Evolutionary conservation across 2,888 invertebrate genomes (phyloP), one percentile per base, ranked within the genome.

Genomic region (Xestia c-nigrum): DNA sequence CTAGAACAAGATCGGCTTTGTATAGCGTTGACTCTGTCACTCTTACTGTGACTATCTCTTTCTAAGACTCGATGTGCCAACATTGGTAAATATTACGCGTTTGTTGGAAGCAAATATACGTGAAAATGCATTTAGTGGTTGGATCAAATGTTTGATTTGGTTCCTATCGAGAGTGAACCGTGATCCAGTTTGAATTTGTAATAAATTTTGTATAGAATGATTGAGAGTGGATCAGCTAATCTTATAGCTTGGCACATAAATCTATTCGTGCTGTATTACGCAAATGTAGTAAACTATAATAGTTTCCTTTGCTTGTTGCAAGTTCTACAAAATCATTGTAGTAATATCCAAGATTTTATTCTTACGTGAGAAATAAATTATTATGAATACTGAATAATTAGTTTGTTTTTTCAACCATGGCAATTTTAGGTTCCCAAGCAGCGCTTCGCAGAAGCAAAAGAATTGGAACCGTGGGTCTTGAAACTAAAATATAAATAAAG

Each of bases 331-430:
- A 38, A 73, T 55, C 65, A 78, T 74, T 72, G 71, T 66, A 72
- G 67, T 81, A 64, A 64, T 64, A 76, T 71, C 31, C 70, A 78
- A 74, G 55, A 85, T 76, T 52, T 65, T 76, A 87, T 87, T 78
- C 55, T 38, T 66, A 81, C 66, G 76, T 78, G 74, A 76, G 21
- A 67, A 86, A 83, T 87, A 81, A 85, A 83, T 83, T 77, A 85
- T 85, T 74, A 85, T 85, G 24, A 85, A 80, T 74, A 69, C 67
- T 31, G 31, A 31, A 31, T 31, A 70, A 21, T 46, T 21, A 46
- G 4, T 65, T 64, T 57, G 24, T 4, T 65, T 43, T 77, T 65
- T 64, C 52, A 12, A 1, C 2, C 0, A 31, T 19, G 7, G 12
- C 0, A 9, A 9, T 7, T 0, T 21, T 19, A 31, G 21, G 21